phyloP scores from a whole-genome alignment of 30 jellyfish, hydroid and myxozoan species.

The Pelagia noctiluca region DNA sequence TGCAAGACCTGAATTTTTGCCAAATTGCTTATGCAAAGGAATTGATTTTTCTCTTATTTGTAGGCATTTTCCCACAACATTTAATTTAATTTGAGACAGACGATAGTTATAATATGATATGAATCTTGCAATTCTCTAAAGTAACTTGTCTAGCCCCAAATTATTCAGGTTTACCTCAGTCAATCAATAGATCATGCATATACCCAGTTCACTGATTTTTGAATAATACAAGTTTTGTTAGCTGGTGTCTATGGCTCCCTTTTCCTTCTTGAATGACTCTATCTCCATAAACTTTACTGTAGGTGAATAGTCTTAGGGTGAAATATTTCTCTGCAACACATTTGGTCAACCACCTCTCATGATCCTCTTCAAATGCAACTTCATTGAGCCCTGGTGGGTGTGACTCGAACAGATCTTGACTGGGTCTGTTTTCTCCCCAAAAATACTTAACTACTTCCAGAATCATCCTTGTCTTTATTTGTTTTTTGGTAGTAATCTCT shows the following conservation, averaged over 20 bases:
- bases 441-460: conserved; percentile 5
- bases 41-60: not conserved
- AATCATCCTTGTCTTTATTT: conserved; percentile 18
- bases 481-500: conserved; percentile 3
- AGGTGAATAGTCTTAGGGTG: conserved; percentile 42
- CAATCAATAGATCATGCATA: not conserved
- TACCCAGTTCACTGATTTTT: conserved; percentile 22
- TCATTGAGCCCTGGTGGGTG: conserved; percentile 48
- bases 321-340: conserved; percentile 18
- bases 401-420: not conserved
- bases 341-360: conserved; percentile 21
- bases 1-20: no score
- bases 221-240: conserved; percentile 36
- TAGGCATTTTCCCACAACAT: not conserved
- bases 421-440: conserved; percentile 18
- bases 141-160: not conserved
- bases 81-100: not conserved
- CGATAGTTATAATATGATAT: not conserved
- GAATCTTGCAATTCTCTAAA: no score
- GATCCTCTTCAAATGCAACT: conserved; percentile 8
- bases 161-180: not conserved
- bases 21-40: not conserved
- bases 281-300: conserved; percentile 14
- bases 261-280: conserved; percentile 27
- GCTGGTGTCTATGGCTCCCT: conserved; percentile 47